Evolutionary conservation across 2,888 invertebrate species (phyloP).

Genomic region (Mythimna pallens): DNA sequence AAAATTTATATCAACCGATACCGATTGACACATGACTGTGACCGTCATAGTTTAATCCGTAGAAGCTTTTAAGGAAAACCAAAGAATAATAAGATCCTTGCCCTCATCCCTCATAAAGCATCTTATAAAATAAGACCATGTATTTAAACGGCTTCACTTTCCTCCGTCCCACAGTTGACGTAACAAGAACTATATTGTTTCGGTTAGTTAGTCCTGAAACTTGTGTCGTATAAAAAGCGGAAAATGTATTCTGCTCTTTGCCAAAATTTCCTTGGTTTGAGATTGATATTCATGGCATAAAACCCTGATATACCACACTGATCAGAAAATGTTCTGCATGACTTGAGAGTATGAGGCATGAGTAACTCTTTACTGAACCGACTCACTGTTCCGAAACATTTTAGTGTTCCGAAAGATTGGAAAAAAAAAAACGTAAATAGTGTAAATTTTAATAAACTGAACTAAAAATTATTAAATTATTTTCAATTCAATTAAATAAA

Average conservation of each 20-base stretch:
- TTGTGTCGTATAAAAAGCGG: conserved; percentile 34
- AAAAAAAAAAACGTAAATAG: no score
- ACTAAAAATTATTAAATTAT: no score
- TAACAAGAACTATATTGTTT: conserved; percentile 51
- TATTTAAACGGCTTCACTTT: conserved; percentile 12
- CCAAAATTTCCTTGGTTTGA: not conserved
- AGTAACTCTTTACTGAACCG: no score
- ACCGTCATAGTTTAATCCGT: no score
- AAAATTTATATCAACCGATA: no score
- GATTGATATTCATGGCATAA: conserved; percentile 35
- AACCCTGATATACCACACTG: not conserved
- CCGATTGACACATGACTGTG: no score
- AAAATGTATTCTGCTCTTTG: conserved; percentile 43
- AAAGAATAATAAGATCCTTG: conserved; percentile 33
- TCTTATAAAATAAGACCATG: conserved; percentile 28
- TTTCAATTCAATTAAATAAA: no score
- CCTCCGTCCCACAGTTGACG: conserved; percentile 18
- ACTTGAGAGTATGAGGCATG: not conserved
- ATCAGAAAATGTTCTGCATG: conserved; percentile 26
- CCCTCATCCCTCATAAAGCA: conserved; percentile 24
- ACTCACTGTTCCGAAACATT: no score
- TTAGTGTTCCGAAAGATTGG: no score
- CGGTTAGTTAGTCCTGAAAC: conserved; percentile 54
- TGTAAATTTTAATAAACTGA: no score
- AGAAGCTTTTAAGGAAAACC: not conserved